phyloP scores from a whole-genome alignment of 2,888 invertebrate species.

The Eudemis profundana region DNA sequence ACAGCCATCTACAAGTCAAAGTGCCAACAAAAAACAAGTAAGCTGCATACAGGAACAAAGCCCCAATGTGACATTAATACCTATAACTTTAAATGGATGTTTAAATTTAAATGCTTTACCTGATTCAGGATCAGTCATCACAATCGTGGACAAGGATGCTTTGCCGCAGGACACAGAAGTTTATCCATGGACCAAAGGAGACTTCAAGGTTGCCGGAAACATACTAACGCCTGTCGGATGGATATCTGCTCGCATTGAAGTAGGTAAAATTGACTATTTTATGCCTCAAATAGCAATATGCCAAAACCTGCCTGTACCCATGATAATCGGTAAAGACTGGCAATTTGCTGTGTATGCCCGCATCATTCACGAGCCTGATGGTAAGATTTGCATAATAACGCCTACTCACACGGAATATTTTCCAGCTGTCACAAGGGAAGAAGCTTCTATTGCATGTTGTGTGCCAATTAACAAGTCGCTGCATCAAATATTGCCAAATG shows the following conservation, averaged over 20 bases:
- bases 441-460: constrained; percentile 4
- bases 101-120: constrained; percentile 7
- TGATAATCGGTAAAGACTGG: constrained; percentile 23
- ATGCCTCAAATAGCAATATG: constrained; percentile 19
- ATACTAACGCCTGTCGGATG: constrained; percentile 19
- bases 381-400: constrained; percentile 30
- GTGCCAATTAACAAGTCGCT: neutral
- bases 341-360: constrained; percentile 9
- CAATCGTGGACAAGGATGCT: constrained; percentile 5
- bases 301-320: constrained; percentile 5
- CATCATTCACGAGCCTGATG: constrained; percentile 31
- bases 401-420: constrained; percentile 23
- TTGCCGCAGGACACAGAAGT: constrained; percentile 7
- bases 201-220: constrained; percentile 10
- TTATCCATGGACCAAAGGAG: constrained; percentile 17
- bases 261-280: constrained; percentile 11
- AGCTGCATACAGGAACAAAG: neutral
- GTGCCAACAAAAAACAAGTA: neutral
- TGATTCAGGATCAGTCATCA: constrained; percentile 19
- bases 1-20: neutral
- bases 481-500: neutral
- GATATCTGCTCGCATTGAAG: constrained; percentile 19
- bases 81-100: neutral
- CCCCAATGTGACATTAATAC: constrained; percentile 5
- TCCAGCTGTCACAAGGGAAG: constrained; percentile 21